These are phyloP conservation scores for Squalus acanthias DNA, from an alignment of 2,797 vertebrate genomes.

Conservation along the genomic window DNA sequence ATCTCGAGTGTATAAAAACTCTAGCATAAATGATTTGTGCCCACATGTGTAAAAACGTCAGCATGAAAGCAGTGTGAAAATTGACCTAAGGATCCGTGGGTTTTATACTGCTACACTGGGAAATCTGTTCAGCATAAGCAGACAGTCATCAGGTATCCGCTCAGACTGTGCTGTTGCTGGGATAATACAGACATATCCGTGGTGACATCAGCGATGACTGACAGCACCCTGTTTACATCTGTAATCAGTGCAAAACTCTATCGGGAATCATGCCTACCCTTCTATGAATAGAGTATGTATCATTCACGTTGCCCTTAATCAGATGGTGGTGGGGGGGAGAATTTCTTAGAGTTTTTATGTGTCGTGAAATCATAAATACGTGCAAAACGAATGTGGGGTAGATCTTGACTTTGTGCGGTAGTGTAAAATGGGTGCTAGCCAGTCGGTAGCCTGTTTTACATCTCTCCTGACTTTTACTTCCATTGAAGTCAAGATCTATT, in stretches of 20 bases:
- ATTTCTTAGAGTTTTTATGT: background rate
- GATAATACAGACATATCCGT: background rate
- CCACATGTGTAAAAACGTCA: background rate
- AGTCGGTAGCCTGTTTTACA: background rate
- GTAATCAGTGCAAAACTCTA: background rate
- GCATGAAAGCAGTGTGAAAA: background rate
- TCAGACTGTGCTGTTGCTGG: background rate
- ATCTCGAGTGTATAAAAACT: background rate
- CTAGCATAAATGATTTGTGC: background rate
- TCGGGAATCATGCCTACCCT: background rate
- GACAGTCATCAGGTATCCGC: background rate
- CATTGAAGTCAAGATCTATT: background rate
- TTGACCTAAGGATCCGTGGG: background rate
- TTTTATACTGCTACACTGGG: background rate
- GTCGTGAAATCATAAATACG: background rate
- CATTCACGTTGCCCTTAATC: background rate
- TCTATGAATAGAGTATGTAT: background rate
- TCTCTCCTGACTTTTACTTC: background rate
- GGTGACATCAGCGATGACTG: background rate
- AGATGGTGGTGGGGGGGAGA: background rate
- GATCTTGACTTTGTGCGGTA: background rate
- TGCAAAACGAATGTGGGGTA: background rate
- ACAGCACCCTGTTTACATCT: constrained; percentile 7
- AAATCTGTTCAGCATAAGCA: background rate
- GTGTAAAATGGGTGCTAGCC: background rate